Conservation (phyloP, 2,888 invertebrate genomes). For the Drosophila mimica region DNA sequence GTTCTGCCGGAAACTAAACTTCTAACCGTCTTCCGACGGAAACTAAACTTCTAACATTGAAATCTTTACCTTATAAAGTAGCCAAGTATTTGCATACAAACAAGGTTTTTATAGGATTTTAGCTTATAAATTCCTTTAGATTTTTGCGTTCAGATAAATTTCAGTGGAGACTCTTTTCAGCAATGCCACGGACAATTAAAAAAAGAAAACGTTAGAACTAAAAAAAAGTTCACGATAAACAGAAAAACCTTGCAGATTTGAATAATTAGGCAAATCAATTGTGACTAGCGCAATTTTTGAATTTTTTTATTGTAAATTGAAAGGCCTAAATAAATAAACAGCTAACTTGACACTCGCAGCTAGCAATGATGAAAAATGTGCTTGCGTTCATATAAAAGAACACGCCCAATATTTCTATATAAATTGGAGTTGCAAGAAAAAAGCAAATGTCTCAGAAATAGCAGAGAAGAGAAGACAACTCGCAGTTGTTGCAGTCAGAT, state of each 20-base stretch:
- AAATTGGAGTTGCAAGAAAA: background rate
- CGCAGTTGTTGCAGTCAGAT: background rate
- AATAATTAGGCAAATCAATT: background rate
- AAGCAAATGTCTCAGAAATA: background rate
- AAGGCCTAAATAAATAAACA: background rate
- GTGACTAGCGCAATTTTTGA: background rate
- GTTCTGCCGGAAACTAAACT: background rate
- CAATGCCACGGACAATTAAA: background rate
- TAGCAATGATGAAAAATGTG: background rate
- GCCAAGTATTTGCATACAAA: rapidly evolving
- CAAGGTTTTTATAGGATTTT: background rate
- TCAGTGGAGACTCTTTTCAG: background rate
- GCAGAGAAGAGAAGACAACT: background rate
- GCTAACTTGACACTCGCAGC: background rate
- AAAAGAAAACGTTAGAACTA: background rate
- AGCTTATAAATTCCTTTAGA: background rate
- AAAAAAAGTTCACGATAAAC: background rate
- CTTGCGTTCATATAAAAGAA: background rate
- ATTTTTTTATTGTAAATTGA: background rate
- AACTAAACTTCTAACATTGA: background rate
- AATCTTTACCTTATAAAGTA: background rate
- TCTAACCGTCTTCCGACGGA: background rate
- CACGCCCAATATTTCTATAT: background rate
- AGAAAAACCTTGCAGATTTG: background rate
- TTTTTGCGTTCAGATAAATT: background rate